Evolutionary conservation across 2,797 vertebrate genomes (phyloP).

Genomic region (Macropodus opercularis): DNA sequence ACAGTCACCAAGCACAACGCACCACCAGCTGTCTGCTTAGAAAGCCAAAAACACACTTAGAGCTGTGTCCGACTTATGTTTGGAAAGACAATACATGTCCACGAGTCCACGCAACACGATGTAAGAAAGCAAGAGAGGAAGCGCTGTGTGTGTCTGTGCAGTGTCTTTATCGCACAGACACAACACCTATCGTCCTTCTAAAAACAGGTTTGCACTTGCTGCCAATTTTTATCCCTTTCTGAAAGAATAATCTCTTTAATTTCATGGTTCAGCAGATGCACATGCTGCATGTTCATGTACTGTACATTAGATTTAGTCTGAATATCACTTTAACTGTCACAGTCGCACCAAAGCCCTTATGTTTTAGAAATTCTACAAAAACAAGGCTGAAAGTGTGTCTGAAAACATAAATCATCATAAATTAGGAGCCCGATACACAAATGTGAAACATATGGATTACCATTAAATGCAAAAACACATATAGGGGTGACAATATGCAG

Average conservation of each 20-base stretch:
- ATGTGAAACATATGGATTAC: conserved; percentile 59
- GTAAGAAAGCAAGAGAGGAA: conserved; percentile 33
- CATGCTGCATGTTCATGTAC: conserved; percentile 31
- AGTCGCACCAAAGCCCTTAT: conserved; percentile 7
- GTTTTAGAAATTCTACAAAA: conserved; percentile 23
- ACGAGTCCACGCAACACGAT: conserved; percentile 64
- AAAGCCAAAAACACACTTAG: conserved; percentile 92
- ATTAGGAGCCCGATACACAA: conserved; percentile 51
- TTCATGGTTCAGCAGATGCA: conserved; percentile 36
- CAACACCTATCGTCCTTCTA: conserved; percentile 58
- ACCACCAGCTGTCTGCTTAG: conserved; percentile 87
- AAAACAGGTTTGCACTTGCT: conserved; percentile 31
- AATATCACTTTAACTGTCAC: conserved; percentile 28
- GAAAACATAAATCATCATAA: conserved; percentile 67
- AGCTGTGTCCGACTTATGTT: conserved; percentile 82
- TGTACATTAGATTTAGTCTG: conserved; percentile 14
- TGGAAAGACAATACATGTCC: conserved; percentile 85
- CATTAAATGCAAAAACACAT: conserved; percentile 37
- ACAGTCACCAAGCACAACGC: conserved; percentile 84
- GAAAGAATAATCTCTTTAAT: conserved; percentile 58
- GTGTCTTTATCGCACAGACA: conserved; percentile 44
- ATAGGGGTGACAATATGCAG: conserved; percentile 25
- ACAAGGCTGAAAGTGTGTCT: conserved; percentile 41
- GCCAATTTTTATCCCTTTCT: conserved; percentile 18
- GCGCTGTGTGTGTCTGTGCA: conserved; percentile 52